Conservation (phyloP, 2,888 invertebrate genomes). For the Rhamnusium bicolor region DNA sequence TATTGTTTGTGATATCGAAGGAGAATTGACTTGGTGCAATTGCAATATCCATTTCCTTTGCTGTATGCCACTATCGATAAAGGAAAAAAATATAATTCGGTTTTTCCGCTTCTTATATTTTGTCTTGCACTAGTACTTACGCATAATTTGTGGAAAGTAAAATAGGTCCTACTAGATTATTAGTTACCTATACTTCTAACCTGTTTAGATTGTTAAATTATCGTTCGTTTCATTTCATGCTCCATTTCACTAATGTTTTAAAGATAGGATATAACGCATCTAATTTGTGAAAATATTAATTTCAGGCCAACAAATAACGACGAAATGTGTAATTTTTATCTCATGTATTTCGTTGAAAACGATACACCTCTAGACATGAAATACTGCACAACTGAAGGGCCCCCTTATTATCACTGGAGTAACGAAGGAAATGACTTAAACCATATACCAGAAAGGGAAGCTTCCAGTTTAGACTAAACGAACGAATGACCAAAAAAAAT, state of each 20-base stretch:
- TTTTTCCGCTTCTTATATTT: too few relatives aligned
- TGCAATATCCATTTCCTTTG: too few relatives aligned
- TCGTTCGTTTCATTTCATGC: too few relatives aligned
- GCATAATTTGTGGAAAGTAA: too few relatives aligned
- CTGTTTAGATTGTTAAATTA: too few relatives aligned
- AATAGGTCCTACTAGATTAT: too few relatives aligned
- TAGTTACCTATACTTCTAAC: too few relatives aligned
- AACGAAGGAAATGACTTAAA: constrained; percentile 76
- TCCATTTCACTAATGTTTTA: neutral
- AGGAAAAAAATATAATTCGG: too few relatives aligned
- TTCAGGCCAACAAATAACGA: constrained; percentile 86
- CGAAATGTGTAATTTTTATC: constrained; percentile 97
- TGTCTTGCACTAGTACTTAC: too few relatives aligned
- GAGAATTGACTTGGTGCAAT: too few relatives aligned
- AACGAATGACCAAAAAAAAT: constrained; percentile 43
- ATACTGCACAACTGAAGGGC: constrained; percentile 88
- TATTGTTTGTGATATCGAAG: too few relatives aligned
- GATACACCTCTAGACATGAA: constrained; percentile 83
- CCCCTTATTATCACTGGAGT: constrained; percentile 89
- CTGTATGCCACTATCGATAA: too few relatives aligned
- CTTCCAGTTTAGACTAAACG: constrained; percentile 73
- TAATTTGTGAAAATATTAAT: constrained; percentile 27
- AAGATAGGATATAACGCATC: neutral
- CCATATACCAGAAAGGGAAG: constrained; percentile 84
- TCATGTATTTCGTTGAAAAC: constrained; percentile 93